Base-by-base conservation (phyloP, 2,113 vertebrate genomes). In the Rhinoptilus africanus region DNA sequence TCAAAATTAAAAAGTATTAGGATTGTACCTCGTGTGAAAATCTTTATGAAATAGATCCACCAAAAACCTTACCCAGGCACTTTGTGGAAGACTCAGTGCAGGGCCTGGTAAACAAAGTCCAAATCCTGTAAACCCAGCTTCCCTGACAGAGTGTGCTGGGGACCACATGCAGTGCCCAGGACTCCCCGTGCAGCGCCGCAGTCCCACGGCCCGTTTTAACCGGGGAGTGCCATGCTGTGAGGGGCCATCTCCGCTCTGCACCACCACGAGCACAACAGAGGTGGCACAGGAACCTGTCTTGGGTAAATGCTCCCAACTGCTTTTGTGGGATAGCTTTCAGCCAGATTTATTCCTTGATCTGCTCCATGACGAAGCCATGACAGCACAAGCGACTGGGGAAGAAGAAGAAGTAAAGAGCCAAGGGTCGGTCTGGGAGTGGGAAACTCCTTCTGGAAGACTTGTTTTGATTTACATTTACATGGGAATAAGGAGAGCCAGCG, bases 191-290 rank as follows among this genome's bases (percentile, higher is more conserved):
- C 15, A 50, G 35, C 4, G 0, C 41, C 1, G 1, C 17, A 37
- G 56, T 41, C 56, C 53, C 23, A 13, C 23, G 48, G 48, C 9
- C 6, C 4, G 0, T 41, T 86, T 88, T 72, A 30, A 59, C 41
- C 1, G 0, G n/a, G 30, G 18, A 48, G 27, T 22, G 48, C 22
- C 3, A 0, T 23, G 34, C 54, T 43, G 43, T 15, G 30, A 66
- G 30, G 30, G 11, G 54, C 54, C 45, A n/a, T 45, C 59, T 66
- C 35, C 41, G 60, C 26, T 48, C 21, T 57, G 27, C 41, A 62
- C 12, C 30, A 53, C n/a, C 18, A 32, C 16, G 72, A 34, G 35
- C 26, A 18, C 8, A 24, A 35, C 30, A 81, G 30, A 71, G 15
- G 26, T 59, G 9, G 14, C 64, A 78, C 32, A 43, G 56, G 12